phyloP scores from a whole-genome alignment of 2,113 vertebrate species.

The Perca flavescens region DNA sequence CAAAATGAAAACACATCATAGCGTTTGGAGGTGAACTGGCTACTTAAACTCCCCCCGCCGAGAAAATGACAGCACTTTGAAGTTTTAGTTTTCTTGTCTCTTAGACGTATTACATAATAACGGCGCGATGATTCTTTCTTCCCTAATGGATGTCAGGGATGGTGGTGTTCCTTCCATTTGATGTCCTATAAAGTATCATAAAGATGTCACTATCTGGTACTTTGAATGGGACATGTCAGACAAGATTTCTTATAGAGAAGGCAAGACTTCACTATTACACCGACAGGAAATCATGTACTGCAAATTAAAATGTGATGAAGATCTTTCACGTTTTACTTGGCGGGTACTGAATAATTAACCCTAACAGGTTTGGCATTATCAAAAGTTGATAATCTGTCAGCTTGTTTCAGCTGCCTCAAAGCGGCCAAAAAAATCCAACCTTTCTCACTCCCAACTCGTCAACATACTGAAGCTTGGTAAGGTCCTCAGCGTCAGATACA shows the following conservation, averaged over 20 bases:
- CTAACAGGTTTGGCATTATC: not conserved
- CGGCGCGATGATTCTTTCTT: not conserved
- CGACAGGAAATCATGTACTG: not conserved
- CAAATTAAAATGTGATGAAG: not conserved
- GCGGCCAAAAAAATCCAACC: no score
- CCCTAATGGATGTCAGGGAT: conserved; percentile 7
- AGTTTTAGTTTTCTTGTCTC: conserved; percentile 13
- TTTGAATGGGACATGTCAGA: not conserved
- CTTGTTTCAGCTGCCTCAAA: not conserved
- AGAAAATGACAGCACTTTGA: conserved; percentile 35
- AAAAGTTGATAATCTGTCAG: not conserved
- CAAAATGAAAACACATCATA: not conserved
- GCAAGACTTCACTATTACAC: not conserved
- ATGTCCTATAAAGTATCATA: not conserved
- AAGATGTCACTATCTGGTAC: not conserved
- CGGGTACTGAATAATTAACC: not conserved
- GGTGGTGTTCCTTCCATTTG: not conserved
- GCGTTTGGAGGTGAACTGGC: not conserved
- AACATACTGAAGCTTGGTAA: no score
- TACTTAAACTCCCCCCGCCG: not conserved
- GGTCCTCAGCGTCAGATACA: no score
- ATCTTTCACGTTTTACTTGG: not conserved
- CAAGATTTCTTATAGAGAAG: not conserved
- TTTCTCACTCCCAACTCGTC: no score
- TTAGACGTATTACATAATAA: not conserved